A percentile compares a stretch with the other conserved stretches of the same genome.
phyloP scores from a whole-genome alignment of 2,888 invertebrate genomes.

The Drosophila merina region DNA sequence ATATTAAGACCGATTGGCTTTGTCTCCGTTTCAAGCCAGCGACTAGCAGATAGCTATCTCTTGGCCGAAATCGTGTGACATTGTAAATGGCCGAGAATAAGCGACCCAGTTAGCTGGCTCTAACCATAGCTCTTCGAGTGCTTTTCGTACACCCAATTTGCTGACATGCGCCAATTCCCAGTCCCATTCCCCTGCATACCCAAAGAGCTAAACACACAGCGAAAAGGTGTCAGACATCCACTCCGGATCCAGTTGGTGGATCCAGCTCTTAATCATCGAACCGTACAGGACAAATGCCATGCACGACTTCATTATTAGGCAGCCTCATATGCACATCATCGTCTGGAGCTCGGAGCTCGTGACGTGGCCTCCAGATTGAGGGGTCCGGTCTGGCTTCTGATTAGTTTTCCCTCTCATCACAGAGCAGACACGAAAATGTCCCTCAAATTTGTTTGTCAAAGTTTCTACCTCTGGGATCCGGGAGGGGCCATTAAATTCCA shows the following conservation, averaged over 20 bases:
- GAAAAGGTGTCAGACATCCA: slow-evolving; percentile 68
- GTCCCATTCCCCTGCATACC: neutral
- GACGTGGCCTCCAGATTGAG: slow-evolving; percentile 54
- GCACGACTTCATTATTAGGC: slow-evolving; percentile 78
- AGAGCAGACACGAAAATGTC: slow-evolving; percentile 55
- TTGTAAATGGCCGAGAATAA: slow-evolving; percentile 21
- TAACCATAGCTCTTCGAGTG: neutral
- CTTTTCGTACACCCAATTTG: slow-evolving; percentile 32
- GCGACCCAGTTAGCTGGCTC: slow-evolving; percentile 35
- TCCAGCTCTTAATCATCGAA: slow-evolving; percentile 59
- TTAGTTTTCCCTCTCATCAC: slow-evolving; percentile 67
- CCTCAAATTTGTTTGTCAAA: slow-evolving; percentile 70
- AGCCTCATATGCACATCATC: slow-evolving; percentile 68
- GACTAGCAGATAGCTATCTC: slow-evolving; percentile 10
- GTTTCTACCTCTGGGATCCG: slow-evolving; percentile 5
- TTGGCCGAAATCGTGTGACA: slow-evolving; percentile 43
- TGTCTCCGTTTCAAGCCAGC: slow-evolving; percentile 7
- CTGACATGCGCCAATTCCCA: slow-evolving; percentile 53
- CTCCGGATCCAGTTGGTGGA: slow-evolving; percentile 34
- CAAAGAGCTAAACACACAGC: slow-evolving; percentile 8
- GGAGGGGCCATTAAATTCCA: slow-evolving; percentile 66
- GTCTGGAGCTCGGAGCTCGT: slow-evolving; percentile 61
- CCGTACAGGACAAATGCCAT: slow-evolving; percentile 61
- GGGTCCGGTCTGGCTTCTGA: slow-evolving; percentile 51
- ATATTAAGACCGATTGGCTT: slow-evolving; percentile 2